Conservation (phyloP, 2,113 vertebrate species). For the Ciconia maguari region DNA sequence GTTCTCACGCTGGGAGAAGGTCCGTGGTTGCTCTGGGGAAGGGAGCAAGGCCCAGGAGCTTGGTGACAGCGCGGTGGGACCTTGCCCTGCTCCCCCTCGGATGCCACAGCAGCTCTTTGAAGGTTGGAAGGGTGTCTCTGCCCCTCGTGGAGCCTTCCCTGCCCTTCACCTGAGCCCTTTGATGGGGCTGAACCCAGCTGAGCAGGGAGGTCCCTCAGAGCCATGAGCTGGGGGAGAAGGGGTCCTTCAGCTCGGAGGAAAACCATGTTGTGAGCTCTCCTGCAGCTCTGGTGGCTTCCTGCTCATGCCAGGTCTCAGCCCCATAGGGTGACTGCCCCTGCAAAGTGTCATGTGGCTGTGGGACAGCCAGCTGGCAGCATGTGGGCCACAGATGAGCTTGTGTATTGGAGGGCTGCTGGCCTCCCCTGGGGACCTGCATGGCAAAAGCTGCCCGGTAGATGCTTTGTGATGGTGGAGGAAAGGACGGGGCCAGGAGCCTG, state of each 20-base stretch:
- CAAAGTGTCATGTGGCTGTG: accelerated
- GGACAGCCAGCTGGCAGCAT: not conserved
- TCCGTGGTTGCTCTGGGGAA: conserved; percentile 82
- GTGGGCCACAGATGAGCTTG: not conserved
- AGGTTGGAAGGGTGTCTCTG: not conserved
- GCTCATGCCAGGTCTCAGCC: not conserved
- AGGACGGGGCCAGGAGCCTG: not conserved
- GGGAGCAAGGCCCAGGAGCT: not conserved
- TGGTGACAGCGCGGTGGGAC: not conserved
- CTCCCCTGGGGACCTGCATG: accelerated
- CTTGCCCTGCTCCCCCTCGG: not conserved
- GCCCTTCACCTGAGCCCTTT: not conserved
- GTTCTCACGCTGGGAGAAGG: conserved; percentile 79
- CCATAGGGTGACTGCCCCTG: not conserved
- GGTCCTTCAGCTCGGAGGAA: not conserved
- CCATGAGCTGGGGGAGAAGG: not conserved
- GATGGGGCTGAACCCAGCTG: not conserved
- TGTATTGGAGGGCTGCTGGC: not conserved
- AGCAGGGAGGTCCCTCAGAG: not conserved
- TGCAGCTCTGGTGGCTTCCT: not conserved
- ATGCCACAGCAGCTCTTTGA: not conserved
- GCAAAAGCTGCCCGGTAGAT: not conserved
- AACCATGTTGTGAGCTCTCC: not conserved
- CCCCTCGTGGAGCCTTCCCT: not conserved
- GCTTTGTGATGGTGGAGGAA: not conserved